Conservation (phyloP, 2,888 invertebrate genomes). For the Drosophila incognita region DNA sequence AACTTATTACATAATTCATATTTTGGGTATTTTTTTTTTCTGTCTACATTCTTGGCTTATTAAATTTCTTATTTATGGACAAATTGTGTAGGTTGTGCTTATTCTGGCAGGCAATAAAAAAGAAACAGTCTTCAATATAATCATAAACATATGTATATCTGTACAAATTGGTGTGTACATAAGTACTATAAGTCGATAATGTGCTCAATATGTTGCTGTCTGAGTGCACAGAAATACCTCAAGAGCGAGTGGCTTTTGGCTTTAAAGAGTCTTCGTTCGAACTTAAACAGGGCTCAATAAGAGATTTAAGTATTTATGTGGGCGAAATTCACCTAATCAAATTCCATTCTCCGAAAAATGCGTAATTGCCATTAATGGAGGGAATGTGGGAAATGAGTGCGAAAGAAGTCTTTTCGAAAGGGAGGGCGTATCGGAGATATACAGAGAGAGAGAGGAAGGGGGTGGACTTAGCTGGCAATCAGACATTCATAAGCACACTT, state of each 20-base stretch:
- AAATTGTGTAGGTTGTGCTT: constrained; percentile 50
- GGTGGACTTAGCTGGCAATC: constrained; percentile 42
- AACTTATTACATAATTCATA: constrained; percentile 2
- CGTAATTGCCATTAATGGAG: constrained; percentile 74
- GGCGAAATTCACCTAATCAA: constrained; percentile 54
- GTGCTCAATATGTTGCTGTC: constrained; percentile 22
- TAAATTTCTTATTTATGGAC: constrained; percentile 73
- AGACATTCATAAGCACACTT: constrained; percentile 49
- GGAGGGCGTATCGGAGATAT: background rate
- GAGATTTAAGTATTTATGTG: constrained; percentile 58
- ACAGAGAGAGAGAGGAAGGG: background rate
- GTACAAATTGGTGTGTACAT: constrained; percentile 30
- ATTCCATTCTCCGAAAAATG: constrained; percentile 59
- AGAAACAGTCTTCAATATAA: constrained; percentile 21
- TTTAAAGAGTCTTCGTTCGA: constrained; percentile 16
- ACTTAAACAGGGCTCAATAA: constrained; percentile 23
- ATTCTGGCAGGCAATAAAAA: constrained; percentile 39
- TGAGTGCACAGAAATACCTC: constrained; percentile 20
- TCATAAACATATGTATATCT: constrained; percentile 11
- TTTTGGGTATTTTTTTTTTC: constrained; percentile 10
- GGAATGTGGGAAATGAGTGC: background rate
- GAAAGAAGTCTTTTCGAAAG: constrained; percentile 11
- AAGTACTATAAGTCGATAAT: constrained; percentile 46
- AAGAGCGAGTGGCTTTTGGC: background rate
- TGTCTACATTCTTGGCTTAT: constrained; percentile 61